Conservation (phyloP, 2,797 vertebrate species). For the Acanthurus leucopareius region DNA sequence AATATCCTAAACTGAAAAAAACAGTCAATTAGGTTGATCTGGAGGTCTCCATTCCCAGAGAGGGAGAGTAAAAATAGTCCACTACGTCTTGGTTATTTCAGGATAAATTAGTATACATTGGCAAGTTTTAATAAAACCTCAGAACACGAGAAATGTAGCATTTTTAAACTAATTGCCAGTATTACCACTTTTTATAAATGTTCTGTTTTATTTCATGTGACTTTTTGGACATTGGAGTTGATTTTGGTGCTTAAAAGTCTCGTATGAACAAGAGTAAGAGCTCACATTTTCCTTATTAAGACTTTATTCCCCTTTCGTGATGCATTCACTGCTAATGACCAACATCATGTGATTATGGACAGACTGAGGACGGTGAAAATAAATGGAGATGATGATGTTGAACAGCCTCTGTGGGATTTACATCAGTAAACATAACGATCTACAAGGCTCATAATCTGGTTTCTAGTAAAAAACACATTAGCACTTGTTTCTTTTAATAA, state of each 20-base stretch:
- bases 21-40: slow-evolving; percentile 61
- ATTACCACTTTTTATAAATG: slow-evolving; percentile 68
- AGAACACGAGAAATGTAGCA: slow-evolving; percentile 54
- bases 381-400: slow-evolving; percentile 21
- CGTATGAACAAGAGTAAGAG: slow-evolving; percentile 43
- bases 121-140: slow-evolving; percentile 69
- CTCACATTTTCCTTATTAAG: slow-evolving; percentile 68
- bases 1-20: slow-evolving; percentile 65
- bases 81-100: slow-evolving; percentile 58
- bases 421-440: background rate
- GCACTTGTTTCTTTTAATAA: too few relatives aligned
- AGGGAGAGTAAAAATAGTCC: slow-evolving; percentile 70
- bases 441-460: too few relatives aligned
- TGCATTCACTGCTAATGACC: slow-evolving; percentile 48
- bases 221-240: slow-evolving; percentile 63
- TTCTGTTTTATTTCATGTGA: slow-evolving; percentile 76
- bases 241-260: slow-evolving; percentile 54
- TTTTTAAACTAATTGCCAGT: slow-evolving; percentile 65
- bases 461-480: too few relatives aligned
- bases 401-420: slow-evolving; percentile 9
- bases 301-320: slow-evolving; percentile 45
- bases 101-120: slow-evolving; percentile 68
- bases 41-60: slow-evolving; percentile 53
- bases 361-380: slow-evolving; percentile 12
- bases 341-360: slow-evolving; percentile 24